Conservation (phyloP, 2,113 vertebrate genomes). For the Ondatra zibethicus region DNA sequence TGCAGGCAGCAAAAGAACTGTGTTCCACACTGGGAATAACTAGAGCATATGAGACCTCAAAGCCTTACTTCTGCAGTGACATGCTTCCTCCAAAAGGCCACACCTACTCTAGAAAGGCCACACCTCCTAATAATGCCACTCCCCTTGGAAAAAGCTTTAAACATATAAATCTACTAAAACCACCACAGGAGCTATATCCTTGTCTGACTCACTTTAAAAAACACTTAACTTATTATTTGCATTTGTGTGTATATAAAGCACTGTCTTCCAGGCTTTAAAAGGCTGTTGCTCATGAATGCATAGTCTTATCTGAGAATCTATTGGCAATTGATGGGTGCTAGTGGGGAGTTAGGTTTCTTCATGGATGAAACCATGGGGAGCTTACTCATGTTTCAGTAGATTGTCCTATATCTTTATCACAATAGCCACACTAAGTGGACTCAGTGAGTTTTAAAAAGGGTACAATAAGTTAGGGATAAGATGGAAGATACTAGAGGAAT, state of each 20-base stretch:
- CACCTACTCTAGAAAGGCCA: neutral
- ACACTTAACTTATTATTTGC: neutral
- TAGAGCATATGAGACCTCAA: neutral
- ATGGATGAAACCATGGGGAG: neutral
- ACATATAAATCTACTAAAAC: neutral
- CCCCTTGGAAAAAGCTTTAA: neutral
- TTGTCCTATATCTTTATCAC: too few relatives aligned
- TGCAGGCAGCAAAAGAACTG: neutral
- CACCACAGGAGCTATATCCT: fast-evolving
- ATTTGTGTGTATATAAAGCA: neutral
- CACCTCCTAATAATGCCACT: neutral
- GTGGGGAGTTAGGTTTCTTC: neutral
- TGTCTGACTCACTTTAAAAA: neutral
- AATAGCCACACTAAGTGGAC: neutral
- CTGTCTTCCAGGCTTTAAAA: neutral
- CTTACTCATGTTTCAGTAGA: neutral
- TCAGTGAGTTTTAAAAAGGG: too few relatives aligned
- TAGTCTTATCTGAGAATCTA: neutral
- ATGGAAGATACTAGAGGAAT: neutral
- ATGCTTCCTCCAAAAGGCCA: neutral
- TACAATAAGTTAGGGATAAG: neutral
- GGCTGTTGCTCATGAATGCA: neutral
- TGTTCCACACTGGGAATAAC: neutral
- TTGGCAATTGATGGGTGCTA: neutral
- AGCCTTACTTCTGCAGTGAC: neutral